phyloP scores from a whole-genome alignment of 2,888 invertebrate genomes.

The Xylota sylvarum region DNA sequence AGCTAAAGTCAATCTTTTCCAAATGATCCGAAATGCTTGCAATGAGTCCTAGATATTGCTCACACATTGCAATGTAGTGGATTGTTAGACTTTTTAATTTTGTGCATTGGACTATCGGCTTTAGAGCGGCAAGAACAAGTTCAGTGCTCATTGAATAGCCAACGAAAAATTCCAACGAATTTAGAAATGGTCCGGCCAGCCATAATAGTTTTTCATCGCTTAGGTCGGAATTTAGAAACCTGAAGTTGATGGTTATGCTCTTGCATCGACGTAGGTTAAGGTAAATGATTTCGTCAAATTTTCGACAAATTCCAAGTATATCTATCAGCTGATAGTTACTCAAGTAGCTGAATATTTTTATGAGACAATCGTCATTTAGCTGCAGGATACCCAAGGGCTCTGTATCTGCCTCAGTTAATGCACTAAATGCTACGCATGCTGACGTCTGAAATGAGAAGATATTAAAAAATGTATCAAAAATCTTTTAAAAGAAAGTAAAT shows the following conservation, averaged over 20 bases:
- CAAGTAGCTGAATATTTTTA: conserved; percentile 62
- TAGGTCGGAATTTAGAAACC: conserved; percentile 28
- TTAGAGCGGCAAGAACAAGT: conserved; percentile 28
- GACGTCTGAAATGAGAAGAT: conserved; percentile 36
- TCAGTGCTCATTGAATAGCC: conserved; percentile 57
- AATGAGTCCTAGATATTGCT: conserved; percentile 44
- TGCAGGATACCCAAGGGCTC: conserved; percentile 30
- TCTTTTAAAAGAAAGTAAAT: too few species aligned
- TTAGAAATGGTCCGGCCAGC: conserved; percentile 19
- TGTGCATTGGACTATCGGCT: conserved; percentile 25
- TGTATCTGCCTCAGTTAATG: not conserved
- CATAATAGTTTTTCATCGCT: conserved; percentile 32
- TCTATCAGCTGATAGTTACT: conserved; percentile 40
- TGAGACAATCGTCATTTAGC: conserved; percentile 68
- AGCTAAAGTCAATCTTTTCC: conserved; percentile 67
- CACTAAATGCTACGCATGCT: not conserved
- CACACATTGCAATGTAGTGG: conserved; percentile 56
- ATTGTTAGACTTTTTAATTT: conserved; percentile 40
- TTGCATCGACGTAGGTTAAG: conserved; percentile 61
- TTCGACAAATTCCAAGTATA: conserved; percentile 47
- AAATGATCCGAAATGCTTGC: conserved; percentile 40
- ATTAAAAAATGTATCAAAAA: not conserved
- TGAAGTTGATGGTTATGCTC: conserved; percentile 40
- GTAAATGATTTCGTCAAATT: conserved; percentile 61
- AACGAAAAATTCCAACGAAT: conserved; percentile 31